Base-by-base conservation (phyloP, 2,797 vertebrate genomes). In the Diglossa cyanea region DNA sequence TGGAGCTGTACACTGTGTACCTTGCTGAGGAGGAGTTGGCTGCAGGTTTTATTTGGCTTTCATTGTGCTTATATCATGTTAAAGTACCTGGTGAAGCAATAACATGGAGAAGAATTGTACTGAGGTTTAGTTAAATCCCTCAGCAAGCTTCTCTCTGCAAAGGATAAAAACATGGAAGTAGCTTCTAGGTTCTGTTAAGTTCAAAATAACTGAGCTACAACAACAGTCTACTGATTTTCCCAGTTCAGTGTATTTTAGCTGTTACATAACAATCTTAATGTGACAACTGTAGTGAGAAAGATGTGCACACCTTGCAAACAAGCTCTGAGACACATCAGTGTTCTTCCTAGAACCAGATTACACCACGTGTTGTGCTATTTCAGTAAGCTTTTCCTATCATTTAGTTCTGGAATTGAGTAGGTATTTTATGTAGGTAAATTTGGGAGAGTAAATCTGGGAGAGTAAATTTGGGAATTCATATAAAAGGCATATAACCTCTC, bases 1-100 rank as follows among this genome's bases (percentile, higher is more conserved):
- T 0, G 0, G 63, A 78, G 31, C 39, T 71, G 63, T 35, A 24
- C 7, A 0, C 28, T 5, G 0, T 7, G 18, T 40, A 39, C 50
- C 63, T 79, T 24, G 28, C 45, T 9, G n/a, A 53, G 40, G n/a
- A 37, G 35, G 57, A 60, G 31, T 2, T 70, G 28, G 30, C 63
- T 50, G 45, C 3, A 3, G 48, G 23, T 47, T 90, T 90, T 82
- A 33, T 63, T 82, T 77, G 57, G 14, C 63, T 92, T 82, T 57
- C 57, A 14, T n/a, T 18, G 24, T 65, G 35, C 26, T 76, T 76
- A 1, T 50, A 39, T 47, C 31, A 8, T 0, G 0, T 28, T 55
- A 25, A 87, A 68, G 13, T 55, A 80, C 31, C n/a, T 39, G 78
- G 30, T 18, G 11, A 90, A 31, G 48, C 37, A 63, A 15, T 50